A percentile compares a stretch with the other conserved stretches of the same genome.
phyloP scores from a whole-genome alignment of 2,797 vertebrate genomes.

The Muscicapa striata region DNA sequence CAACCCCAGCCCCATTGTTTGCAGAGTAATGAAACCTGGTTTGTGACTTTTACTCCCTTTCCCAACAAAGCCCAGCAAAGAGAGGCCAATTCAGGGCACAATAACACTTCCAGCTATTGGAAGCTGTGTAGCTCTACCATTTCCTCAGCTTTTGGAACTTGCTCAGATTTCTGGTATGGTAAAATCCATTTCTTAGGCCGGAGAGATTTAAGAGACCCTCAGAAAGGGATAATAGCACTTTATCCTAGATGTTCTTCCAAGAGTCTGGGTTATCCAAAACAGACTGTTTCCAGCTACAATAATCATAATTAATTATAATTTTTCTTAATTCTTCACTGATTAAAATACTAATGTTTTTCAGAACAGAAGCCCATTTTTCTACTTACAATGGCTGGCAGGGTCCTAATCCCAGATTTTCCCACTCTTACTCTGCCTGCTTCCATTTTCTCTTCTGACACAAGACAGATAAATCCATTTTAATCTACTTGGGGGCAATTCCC shows the following conservation, averaged over 20 bases:
- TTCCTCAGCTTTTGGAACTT: background rate
- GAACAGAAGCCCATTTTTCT: background rate
- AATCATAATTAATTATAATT: background rate
- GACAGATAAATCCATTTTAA: background rate
- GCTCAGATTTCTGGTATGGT: background rate
- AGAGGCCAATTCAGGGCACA: background rate
- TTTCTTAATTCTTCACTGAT: background rate
- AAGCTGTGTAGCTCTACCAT: background rate
- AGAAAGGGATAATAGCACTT: background rate
- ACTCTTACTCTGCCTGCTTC: background rate
- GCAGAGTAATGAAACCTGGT: background rate
- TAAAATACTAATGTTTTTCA: background rate
- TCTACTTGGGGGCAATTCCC: background rate
- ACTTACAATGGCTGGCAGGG: background rate
- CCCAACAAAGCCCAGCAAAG: background rate
- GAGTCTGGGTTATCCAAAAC: background rate
- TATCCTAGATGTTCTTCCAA: background rate
- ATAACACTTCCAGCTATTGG: slow-evolving; percentile 18
- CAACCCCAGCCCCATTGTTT: background rate
- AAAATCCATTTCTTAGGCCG: background rate
- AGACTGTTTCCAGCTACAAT: background rate
- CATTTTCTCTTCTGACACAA: background rate
- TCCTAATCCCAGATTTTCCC: background rate
- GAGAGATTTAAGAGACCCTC: background rate
- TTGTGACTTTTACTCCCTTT: slow-evolving; percentile 28